Base-by-base conservation (phyloP, 2,888 invertebrate species). In the Lottia scabra region DNA sequence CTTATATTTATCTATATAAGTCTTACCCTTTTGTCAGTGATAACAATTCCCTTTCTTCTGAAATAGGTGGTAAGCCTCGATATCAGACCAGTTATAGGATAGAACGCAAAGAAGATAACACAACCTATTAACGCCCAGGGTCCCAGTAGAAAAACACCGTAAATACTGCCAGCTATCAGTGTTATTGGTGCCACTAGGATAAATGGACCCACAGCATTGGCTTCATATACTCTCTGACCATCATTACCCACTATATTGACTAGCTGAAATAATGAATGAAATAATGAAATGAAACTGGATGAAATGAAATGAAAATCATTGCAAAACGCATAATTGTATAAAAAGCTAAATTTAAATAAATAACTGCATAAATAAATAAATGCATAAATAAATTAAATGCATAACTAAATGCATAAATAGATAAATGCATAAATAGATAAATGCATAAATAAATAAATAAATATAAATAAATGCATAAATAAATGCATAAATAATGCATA, bases 161-260 rank as follows among this genome's bases (percentile, higher is more conserved):
- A 92, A 62, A 89, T 80, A 19, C 91, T 81, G 23, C 91, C 91
- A 68, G 90, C 89, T 23, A 90, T 72, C 19, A 91, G 86, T 16
- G 91, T 90, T 63, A 92, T 81, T 8, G 92, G 92, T 12, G 91
- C 92, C n/a, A 91, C 91, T 67, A 92, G 87, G 43, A 92, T 88
- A 78, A 92, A 87, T 27, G 92, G 91, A 1, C 91, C 91, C 64
- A 91, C 90, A 62, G 91, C 85, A 27, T 91, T 89, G 68, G 91
- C 90, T 74, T 92, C 92, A 80, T 91, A 92, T 62, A 92, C 87
- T 63, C 92, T 89, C 81, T 91, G 90, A 48, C 91, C 91, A 79
- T 93, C 92, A 79, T 91, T 91, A 48, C 91, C 90, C 81, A 92
- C 91, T 74, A 92, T 86, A 83, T 92, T 92, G 67, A 92, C 90